Conservation (phyloP, 2,113 vertebrate genomes). For the Pithys albifrons region DNA sequence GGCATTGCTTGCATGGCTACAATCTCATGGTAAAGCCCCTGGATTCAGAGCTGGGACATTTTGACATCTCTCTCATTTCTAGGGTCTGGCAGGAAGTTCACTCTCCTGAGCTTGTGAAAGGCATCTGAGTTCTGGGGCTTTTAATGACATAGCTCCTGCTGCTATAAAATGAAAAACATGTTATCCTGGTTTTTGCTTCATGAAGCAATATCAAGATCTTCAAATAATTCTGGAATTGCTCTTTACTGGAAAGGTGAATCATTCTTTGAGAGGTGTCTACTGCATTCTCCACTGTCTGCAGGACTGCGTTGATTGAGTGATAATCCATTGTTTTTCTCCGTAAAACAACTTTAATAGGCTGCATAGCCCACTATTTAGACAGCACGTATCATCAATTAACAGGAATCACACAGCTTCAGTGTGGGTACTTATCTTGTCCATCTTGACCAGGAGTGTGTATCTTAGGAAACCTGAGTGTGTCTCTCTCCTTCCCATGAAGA, state of each 20-base stretch:
- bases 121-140: background rate
- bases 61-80: background rate
- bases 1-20: background rate
- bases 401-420: background rate
- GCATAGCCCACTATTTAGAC: background rate
- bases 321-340: background rate
- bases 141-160: background rate
- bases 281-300: slow-evolving; percentile 18
- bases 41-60: background rate
- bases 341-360: background rate
- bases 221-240: background rate
- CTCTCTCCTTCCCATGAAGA: background rate
- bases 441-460: background rate
- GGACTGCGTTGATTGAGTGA: background rate
- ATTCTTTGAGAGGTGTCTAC: slow-evolving; percentile 11
- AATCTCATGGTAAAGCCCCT: background rate
- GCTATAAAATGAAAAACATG: background rate
- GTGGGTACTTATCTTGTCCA: background rate
- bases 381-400: background rate
- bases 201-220: slow-evolving; percentile 12
- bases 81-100: background rate
- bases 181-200: background rate
- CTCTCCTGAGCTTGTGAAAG: background rate
- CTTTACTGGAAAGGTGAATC: slow-evolving; percentile 20
- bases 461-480: background rate